These are phyloP conservation scores for Synanthedon tipuliformis DNA, from an alignment of 2,888 invertebrate genomes.

Conservation along the genomic window DNA sequence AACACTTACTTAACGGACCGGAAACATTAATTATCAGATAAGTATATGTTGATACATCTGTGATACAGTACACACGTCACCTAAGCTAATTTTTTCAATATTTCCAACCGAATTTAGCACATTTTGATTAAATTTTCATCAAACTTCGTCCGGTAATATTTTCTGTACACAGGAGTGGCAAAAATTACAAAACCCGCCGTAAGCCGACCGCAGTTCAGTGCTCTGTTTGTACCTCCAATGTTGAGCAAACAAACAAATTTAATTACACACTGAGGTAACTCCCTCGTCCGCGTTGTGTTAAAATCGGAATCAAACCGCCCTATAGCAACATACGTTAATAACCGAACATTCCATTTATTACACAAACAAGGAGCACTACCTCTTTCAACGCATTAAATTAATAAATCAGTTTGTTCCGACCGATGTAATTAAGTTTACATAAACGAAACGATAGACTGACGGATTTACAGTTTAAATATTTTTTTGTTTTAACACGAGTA, in stretches of 20 bases:
- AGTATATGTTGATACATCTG: too few relatives aligned
- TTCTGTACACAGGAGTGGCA: constrained; percentile 24
- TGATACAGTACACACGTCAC: too few relatives aligned
- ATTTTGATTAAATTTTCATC: constrained; percentile 35
- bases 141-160: constrained; percentile 27
- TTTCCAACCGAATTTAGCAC: constrained; percentile 16
- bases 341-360: too few relatives aligned
- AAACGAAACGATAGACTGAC: too few relatives aligned
- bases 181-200: background rate
- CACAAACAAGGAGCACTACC: too few relatives aligned
- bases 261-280: constrained; percentile 27
- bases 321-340: background rate
- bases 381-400: too few relatives aligned
- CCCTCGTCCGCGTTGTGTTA: background rate
- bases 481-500: too few relatives aligned
- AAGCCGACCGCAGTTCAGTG: background rate
- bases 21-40: too few relatives aligned
- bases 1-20: too few relatives aligned
- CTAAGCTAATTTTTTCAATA: background rate
- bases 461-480: too few relatives aligned
- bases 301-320: background rate
- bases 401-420: too few relatives aligned
- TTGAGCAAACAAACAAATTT: constrained; percentile 37
- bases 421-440: too few relatives aligned
- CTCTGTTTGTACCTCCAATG: constrained; percentile 3